phyloP scores from a whole-genome alignment of 2,888 invertebrate genomes.

The Taphrorychus bicolor region DNA sequence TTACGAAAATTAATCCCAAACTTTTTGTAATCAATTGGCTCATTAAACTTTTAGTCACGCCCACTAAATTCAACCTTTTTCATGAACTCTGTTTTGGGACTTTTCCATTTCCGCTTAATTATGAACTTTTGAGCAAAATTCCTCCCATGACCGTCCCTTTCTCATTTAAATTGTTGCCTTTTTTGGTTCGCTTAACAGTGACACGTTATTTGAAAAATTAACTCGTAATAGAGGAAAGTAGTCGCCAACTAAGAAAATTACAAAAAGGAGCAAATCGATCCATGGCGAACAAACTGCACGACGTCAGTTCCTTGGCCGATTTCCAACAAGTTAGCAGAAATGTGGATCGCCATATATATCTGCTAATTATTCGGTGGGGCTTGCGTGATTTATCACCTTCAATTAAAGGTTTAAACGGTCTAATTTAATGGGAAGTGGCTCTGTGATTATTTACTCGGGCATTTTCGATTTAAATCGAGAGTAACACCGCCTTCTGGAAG shows the following conservation, averaged over 20 bases:
- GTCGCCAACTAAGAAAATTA: neutral
- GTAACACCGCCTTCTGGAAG: neutral
- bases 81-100: neutral
- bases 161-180: neutral
- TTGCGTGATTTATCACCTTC: constrained; percentile 36
- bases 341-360: constrained; percentile 8
- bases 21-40: neutral
- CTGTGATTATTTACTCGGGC: constrained; percentile 32
- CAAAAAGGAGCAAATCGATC: neutral
- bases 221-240: neutral
- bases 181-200: neutral
- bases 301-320: constrained; percentile 30
- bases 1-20: neutral
- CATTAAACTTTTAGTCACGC: neutral
- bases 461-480: constrained; percentile 22
- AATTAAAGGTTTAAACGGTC: constrained; percentile 33
- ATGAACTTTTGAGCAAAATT: neutral
- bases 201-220: neutral
- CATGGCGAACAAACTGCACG: constrained; percentile 13
- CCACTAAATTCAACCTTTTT: neutral
- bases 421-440: constrained; percentile 33
- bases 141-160: neutral
- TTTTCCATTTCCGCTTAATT: neutral
- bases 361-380: constrained; percentile 30
- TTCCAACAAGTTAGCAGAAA: constrained; percentile 25